Conservation (phyloP, 2,113 vertebrate genomes). For the Dascyllus trimaculatus region DNA sequence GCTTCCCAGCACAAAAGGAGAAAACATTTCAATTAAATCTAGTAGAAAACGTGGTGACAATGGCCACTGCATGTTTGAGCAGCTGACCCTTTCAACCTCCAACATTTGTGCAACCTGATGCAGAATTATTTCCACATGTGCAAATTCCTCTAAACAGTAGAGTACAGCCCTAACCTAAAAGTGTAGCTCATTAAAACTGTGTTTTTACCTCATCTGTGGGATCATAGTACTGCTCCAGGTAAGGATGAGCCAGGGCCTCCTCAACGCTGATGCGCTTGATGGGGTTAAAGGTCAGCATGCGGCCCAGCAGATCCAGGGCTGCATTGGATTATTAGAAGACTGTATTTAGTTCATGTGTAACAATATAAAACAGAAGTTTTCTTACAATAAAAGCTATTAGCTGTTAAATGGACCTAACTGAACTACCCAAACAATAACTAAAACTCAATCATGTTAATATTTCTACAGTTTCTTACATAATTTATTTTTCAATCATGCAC, state of each 20-base stretch:
- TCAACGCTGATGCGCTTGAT: conserved; percentile 92
- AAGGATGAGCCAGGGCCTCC: conserved; percentile 91
- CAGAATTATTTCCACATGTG: not conserved
- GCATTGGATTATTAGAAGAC: conserved; percentile 22
- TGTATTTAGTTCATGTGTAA: conserved; percentile 10
- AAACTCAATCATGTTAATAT: no score
- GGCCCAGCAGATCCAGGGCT: conserved; percentile 91
- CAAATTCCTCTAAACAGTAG: not conserved
- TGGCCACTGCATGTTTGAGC: not conserved
- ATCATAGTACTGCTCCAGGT: conserved; percentile 95
- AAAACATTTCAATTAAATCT: conserved; percentile 28
- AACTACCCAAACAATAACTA: no score
- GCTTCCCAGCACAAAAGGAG: conserved; percentile 30
- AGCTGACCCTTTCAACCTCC: conserved; percentile 1
- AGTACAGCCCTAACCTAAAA: not conserved
- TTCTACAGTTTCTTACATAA: no score
- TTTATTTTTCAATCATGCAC: no score
- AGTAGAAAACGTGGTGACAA: conserved; percentile 15
- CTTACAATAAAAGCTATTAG: no score
- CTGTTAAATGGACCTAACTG: no score
- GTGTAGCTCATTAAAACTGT: not conserved
- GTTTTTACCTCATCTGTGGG: conserved; percentile 89
- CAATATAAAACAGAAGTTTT: not conserved
- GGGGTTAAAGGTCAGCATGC: conserved; percentile 94
- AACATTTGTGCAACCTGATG: not conserved